These are phyloP conservation scores for Etheostoma cragini DNA, from an alignment of 2,113 vertebrate genomes.

Conservation along the genomic window DNA sequence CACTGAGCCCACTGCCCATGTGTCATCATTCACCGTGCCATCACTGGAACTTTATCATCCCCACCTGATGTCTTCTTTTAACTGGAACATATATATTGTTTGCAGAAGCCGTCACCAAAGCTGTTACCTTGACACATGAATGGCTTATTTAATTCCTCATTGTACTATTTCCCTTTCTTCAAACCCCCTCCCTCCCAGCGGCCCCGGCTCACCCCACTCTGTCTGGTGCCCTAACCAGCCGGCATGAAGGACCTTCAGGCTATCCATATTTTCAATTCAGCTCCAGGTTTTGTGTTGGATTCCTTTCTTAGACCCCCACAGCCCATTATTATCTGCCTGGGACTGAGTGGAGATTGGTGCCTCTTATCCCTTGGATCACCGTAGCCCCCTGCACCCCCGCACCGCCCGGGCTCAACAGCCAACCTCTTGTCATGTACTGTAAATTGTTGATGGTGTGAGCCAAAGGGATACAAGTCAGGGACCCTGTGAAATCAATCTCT, in stretches of 20 bases:
- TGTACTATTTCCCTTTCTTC: slow-evolving; percentile 19
- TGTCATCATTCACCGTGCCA: background rate
- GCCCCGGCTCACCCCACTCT: background rate
- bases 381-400: background rate
- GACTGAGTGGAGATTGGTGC: slow-evolving; percentile 52
- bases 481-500: background rate
- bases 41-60: background rate
- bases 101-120: background rate
- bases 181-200: background rate
- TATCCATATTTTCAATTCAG: slow-evolving; percentile 45
- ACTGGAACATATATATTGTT: background rate
- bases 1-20: background rate
- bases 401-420: slow-evolving; percentile 5
- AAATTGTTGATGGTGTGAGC: slow-evolving; percentile 28
- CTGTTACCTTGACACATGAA: slow-evolving; percentile 8
- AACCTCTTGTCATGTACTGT: slow-evolving; percentile 36
- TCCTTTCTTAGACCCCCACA: slow-evolving; percentile 44
- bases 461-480: slow-evolving; percentile 7
- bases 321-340: slow-evolving; percentile 70
- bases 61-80: background rate
- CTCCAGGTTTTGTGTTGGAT: slow-evolving; percentile 46
- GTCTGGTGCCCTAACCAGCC: slow-evolving; percentile 24
- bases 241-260: slow-evolving; percentile 43
- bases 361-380: slow-evolving; percentile 50
- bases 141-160: slow-evolving; percentile 1